Evolutionary conservation across 2,797 vertebrate species (phyloP).

Genomic region (Enteromius radiatus): DNA sequence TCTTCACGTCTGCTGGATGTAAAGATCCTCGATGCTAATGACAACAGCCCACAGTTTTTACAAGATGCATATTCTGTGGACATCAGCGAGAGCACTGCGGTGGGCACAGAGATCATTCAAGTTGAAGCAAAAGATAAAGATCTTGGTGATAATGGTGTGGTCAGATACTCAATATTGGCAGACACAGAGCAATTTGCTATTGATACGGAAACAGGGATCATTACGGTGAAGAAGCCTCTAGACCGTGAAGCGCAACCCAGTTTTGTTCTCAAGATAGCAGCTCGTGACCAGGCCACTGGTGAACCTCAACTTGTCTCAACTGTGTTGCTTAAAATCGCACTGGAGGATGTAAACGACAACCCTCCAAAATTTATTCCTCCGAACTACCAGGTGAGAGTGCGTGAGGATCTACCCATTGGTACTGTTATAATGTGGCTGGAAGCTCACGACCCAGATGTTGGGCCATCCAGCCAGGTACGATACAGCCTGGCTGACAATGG

Average conservation of each 20-base stretch:
- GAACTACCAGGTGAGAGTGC: constrained; percentile 89
- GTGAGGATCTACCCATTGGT: constrained; percentile 95
- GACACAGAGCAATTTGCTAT: constrained; percentile 90
- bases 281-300: constrained; percentile 85
- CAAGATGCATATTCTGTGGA: constrained; percentile 90
- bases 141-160: constrained; percentile 84
- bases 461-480: constrained; percentile 91
- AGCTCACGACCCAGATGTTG: constrained; percentile 90
- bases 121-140: constrained; percentile 94
- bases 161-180: constrained; percentile 90
- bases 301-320: constrained; percentile 90
- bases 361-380: constrained; percentile 92
- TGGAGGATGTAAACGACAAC: constrained; percentile 97
- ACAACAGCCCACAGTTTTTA: constrained; percentile 92
- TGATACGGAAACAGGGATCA: constrained; percentile 83
- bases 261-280: constrained; percentile 87
- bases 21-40: constrained; percentile 90
- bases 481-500: constrained; percentile 91
- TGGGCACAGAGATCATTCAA: constrained; percentile 89
- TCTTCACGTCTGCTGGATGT: constrained; percentile 88
- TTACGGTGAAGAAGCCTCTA: constrained; percentile 81
- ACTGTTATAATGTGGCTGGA: constrained; percentile 94
- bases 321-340: constrained; percentile 84
- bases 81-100: constrained; percentile 86
- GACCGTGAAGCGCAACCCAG: constrained; percentile 86